These are phyloP conservation scores for Clivina fossor DNA, from an alignment of 2,888 invertebrate species.

Conservation along the genomic window DNA sequence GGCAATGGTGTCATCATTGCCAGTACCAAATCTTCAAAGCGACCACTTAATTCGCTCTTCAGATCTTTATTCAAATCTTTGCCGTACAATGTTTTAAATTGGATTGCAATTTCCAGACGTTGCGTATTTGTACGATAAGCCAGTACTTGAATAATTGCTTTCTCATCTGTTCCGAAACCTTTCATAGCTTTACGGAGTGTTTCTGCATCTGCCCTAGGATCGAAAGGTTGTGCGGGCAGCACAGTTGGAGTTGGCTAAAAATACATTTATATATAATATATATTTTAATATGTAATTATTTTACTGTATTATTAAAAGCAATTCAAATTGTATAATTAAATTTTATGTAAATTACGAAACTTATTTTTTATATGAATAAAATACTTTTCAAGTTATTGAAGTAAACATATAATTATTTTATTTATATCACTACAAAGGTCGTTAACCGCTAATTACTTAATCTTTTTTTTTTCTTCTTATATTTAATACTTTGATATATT, in stretches of 20 bases:
- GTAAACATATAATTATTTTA: background rate
- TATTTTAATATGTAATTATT: too few relatives aligned
- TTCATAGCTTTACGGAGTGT: conserved; percentile 88
- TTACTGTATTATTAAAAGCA: too few relatives aligned
- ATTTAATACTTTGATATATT: too few relatives aligned
- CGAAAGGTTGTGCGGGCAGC: conserved; percentile 73
- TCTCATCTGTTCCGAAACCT: conserved; percentile 90
- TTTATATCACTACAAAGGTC: background rate
- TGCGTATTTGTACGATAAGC: conserved; percentile 82
- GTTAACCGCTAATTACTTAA: background rate
- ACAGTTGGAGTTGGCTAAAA: conserved; percentile 75
- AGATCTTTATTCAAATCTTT: conserved; percentile 82
- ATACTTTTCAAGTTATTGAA: too few relatives aligned
- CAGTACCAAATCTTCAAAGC: conserved; percentile 80
- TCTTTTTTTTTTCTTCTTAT: too few relatives aligned
- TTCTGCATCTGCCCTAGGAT: conserved; percentile 78
- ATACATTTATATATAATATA: conserved; percentile 25
- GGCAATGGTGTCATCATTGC: conserved; percentile 84
- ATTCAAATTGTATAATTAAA: too few relatives aligned
- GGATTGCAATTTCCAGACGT: conserved; percentile 76
- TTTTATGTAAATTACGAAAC: too few relatives aligned
- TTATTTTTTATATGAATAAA: too few relatives aligned
- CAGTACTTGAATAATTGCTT: conserved; percentile 81
- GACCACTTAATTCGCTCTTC: conserved; percentile 86
- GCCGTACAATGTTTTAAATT: conserved; percentile 85